These are phyloP conservation scores for Pristionchus arcanus DNA, from an alignment of 2,888 invertebrate genomes.

Conservation along the genomic window DNA sequence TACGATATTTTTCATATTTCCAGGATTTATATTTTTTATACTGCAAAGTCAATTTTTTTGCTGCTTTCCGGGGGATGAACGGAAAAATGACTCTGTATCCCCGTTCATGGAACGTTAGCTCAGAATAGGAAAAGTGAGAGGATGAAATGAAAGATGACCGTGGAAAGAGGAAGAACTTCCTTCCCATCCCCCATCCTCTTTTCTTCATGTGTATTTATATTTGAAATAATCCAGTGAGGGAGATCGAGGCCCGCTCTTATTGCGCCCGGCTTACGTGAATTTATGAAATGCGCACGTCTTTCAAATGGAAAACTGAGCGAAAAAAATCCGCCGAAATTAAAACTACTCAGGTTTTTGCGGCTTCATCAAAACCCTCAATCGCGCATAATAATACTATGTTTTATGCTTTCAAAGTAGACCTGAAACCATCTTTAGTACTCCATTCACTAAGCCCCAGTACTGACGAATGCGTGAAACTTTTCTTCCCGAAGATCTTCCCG, in stretches of 20 bases:
- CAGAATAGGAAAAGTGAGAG: not conserved
- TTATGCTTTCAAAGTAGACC: not conserved
- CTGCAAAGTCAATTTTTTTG: not conserved
- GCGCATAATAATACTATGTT: not conserved
- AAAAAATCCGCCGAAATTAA: not conserved
- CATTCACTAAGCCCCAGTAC: not conserved
- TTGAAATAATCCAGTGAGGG: constrained; percentile 15
- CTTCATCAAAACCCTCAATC: not conserved
- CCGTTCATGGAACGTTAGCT: not conserved
- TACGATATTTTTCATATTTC: not conserved
- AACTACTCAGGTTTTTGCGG: not conserved
- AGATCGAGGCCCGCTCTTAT: constrained; percentile 32
- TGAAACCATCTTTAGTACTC: not conserved
- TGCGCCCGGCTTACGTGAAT: constrained; percentile 39
- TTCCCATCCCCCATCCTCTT: not conserved
- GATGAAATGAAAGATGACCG: constrained; percentile 9
- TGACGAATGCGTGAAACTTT: constrained; percentile 7
- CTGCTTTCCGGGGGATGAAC: not conserved
- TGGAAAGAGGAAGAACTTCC: not conserved
- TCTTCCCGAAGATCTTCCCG: not conserved
- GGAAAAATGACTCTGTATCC: not conserved
- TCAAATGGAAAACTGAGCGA: constrained; percentile 1
- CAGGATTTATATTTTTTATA: not conserved
- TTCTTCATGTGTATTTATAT: constrained; percentile 40
- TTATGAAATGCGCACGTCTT: constrained; percentile 14